Evolutionary conservation across 2,113 vertebrate species (phyloP).

Genomic region (Leptocoma aspasia): DNA sequence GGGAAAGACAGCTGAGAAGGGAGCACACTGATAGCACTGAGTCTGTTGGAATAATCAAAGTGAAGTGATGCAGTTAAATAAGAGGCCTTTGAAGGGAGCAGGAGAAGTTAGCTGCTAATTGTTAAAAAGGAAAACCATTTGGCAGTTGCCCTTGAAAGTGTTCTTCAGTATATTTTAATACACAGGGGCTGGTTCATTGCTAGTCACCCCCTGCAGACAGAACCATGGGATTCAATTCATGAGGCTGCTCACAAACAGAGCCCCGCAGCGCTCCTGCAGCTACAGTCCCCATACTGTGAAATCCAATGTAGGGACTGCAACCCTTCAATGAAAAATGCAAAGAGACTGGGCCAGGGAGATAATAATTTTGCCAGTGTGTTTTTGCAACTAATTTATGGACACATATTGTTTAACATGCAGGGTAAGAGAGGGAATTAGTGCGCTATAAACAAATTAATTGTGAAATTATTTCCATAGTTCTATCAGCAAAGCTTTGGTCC

Average conservation of each 20-base stretch:
- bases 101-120: neutral
- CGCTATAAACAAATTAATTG: neutral
- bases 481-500: neutral
- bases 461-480: constrained; percentile 1
- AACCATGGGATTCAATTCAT: constrained; percentile 32
- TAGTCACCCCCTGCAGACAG: neutral
- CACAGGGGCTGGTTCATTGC: neutral
- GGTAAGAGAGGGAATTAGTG: neutral
- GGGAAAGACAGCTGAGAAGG: neutral
- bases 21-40: neutral
- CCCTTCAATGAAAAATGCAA: neutral
- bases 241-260: neutral
- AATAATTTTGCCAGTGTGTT: neutral
- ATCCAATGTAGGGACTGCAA: neutral
- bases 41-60: neutral
- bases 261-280: neutral
- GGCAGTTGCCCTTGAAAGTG: constrained; percentile 1
- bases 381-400: constrained; percentile 4
- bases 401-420: neutral
- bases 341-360: neutral
- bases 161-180: neutral
- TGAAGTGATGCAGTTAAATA: neutral
- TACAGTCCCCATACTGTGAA: constrained; percentile 28
- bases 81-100: neutral
- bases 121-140: neutral